Base-by-base conservation (phyloP, 1,140 invertebrate species). In the Bilobella aurantiaca region DNA sequence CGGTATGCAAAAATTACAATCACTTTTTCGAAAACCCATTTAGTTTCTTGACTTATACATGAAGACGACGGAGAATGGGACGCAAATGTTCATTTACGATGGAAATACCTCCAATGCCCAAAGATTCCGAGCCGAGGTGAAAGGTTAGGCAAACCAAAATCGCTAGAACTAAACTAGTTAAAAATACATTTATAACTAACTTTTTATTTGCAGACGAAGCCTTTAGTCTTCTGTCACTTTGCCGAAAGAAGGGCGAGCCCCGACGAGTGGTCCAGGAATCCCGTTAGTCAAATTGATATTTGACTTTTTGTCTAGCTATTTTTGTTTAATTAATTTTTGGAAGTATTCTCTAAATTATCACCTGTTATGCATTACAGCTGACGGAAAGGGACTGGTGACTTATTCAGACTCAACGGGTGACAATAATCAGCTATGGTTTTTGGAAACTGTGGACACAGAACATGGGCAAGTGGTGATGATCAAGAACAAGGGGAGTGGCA, bases 51-150 rank as follows among this genome's bases (percentile, higher is more conserved):
- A 59, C 30, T 23, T 59, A 28, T 32, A 59, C 27, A 59, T 59
- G 58, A 59, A 29, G 28, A 29, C 5, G 5, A 59, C 58, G 16
- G 58, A 59, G 3, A 18, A 59, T 23, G 58, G 58, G 31, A 27
- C 27, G 5, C 16, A 3, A 5, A 8, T 27, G 3, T 18, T 14
- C 3, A 23, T 59, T 23, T 59, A 32, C 28, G 28, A 59, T 59
- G 58, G 58, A 29, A 59, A 59, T 23, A 59, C 58, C 3, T 59
- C 58, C 58, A 59, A 59, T 29, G 58, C 58, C 27, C 58, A 59
- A 29, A 16, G 58, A 29, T 59, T 59, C 31, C 14, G 58, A 18
- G 58, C 58, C 8, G 58, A 59, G 28, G 31, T 59, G 23, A 32
- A 30, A 29, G 58, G 58, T 59, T 3, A 57, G 53, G 27, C 31